Base-by-base conservation (phyloP, 2,888 invertebrate genomes). In the Drosophila pseudotalamancana region DNA sequence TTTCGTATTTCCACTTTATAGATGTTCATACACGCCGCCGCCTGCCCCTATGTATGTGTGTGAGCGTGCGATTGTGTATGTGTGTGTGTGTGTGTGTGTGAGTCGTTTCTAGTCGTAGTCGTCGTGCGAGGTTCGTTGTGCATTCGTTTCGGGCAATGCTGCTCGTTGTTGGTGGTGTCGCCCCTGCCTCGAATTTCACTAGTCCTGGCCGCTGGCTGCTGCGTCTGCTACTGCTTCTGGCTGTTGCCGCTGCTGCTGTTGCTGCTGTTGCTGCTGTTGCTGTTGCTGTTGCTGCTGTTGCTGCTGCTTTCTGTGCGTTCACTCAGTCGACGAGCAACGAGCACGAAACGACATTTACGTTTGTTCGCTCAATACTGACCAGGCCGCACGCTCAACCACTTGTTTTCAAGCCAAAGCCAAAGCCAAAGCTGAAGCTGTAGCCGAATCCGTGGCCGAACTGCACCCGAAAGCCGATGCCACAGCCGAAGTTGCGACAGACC, bases 301-400 rank as follows among this genome's bases (percentile, higher is more conserved):
- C 48, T 62, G 56, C 61, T 77, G 72, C 67, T 72, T 78, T 78
- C 77, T 77, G 70, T 78, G 73, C 68, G 71, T 59, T 62, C 64
- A 51, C 69, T 77, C 77, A 71, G 77, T 78, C 74, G 56, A 63
- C 67, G 64, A 73, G 61, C 76, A 69, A 68, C 82, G 76, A 86
- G 72, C 82, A 86, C 84, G 82, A 88, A 86, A 67, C 82, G 81
- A 73, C 88, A 68, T 79, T 72, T 64, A 68, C 87, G 82, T 86
- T 84, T 87, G 85, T 79, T 80, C 75, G 85, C 82, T 88, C 76
- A 68, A 73, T 74, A 85, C 86, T 88, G 71, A 77, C 48, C 63
- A 55, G 53, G 54, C 68, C 68, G 74, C 60, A 69, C 64, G 86
- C 78, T 88, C 89, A 89, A 89, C 89, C 90, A 89, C 89, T 89